phyloP scores from a whole-genome alignment of 2,797 vertebrate genomes.

The Hemibagrus guttatus region DNA sequence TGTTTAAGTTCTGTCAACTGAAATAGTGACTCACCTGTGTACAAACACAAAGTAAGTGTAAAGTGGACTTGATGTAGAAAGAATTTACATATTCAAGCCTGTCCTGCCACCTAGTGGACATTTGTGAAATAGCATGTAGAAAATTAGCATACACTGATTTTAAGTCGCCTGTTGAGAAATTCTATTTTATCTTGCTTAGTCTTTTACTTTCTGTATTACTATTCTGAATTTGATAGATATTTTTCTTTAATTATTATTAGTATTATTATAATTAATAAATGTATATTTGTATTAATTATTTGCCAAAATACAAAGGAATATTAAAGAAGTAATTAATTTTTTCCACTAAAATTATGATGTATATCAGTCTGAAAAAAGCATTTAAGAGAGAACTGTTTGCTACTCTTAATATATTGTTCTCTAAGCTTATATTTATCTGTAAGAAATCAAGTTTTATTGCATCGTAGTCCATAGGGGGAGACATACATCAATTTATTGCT shows the following conservation, averaged over 20 bases:
- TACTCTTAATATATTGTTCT: neutral
- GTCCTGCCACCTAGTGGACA: slow-evolving; percentile 40
- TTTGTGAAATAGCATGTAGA: neutral
- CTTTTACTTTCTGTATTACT: neutral
- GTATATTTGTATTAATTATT: neutral
- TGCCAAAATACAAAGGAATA: neutral
- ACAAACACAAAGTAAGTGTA: neutral
- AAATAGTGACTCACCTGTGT: slow-evolving; percentile 3
- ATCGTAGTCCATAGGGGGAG: slow-evolving; percentile 62
- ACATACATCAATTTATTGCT: slow-evolving; percentile 48
- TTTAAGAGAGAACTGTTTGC: neutral
- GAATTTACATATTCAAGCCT: neutral
- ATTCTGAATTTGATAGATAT: neutral
- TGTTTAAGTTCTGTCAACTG: neutral
- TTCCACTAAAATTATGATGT: neutral
- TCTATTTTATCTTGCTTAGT: neutral
- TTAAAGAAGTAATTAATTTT: too few relatives aligned
- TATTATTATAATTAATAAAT: neutral
- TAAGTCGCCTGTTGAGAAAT: neutral
- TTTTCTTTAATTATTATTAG: neutral
- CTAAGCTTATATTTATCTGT: neutral
- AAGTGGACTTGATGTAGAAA: neutral
- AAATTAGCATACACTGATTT: neutral
- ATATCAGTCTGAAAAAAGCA: neutral
- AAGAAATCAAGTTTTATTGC: slow-evolving; percentile 39